Evolutionary conservation across 2,888 invertebrate species (phyloP), one percentile per base, ranked within the genome.

Genomic region (Troides aeacus): DNA sequence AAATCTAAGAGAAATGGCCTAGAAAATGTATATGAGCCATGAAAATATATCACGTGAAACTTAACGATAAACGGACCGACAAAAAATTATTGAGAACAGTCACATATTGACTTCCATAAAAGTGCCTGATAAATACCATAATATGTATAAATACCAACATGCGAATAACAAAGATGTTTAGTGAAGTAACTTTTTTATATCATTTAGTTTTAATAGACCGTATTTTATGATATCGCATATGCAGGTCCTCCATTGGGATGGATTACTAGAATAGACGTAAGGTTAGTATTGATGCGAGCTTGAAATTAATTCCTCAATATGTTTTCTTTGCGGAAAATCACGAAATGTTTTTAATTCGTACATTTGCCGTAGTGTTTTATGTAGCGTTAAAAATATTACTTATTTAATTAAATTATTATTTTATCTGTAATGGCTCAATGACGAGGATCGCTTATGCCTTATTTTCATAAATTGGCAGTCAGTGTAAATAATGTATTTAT

Each of bases 1-100:
- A 92, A 91, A 91, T 90, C 91, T 90, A 66, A 36, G 57, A 66
- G 53, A 12, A 30, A 39, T 56, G 66, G 8, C 23, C 59, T 65
- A 12, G 23, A 39, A 39, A 62, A 62, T 46, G 21, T 18, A n/a
- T 56, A 30, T n/a, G 18, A 53, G n/a, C 53, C 36, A 56, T 30
- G 56, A 64, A 42, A 39, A 58, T 36, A n/a, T 23, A 53, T 63
- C 50, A 30, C 64, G 56, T 6, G 39, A 64, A 57, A 56, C 8
- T 63, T n/a, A 30, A 46, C 24, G 21, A 68, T n/a, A n/a, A n/a
- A 30, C 21, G 42, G 57, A 42, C 21, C 23, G 15, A 46, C 24
- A 50, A 23, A 60, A 46, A 53, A 53, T 12, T 15, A 42, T 50
- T 50, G n/a, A 53, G 15, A 15, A 56, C 56, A 62, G 62, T 62